phyloP scores from a whole-genome alignment of 2,797 vertebrate species.

The Podargus strigoides region DNA sequence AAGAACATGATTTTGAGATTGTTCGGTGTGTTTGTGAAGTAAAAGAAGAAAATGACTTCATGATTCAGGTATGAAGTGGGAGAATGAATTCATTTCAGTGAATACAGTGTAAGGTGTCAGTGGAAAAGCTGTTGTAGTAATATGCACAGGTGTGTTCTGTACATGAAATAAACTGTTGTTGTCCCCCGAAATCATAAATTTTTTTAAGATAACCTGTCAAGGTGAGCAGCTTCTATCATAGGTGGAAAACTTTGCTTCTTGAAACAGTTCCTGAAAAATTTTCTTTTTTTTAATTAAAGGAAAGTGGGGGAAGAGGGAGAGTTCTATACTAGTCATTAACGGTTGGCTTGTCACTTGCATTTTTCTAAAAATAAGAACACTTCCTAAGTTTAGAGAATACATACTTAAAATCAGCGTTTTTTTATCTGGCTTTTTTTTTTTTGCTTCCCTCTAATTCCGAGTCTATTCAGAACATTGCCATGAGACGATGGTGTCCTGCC shows the following conservation, averaged over 20 bases:
- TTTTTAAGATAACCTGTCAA: background rate
- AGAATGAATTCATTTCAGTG: background rate
- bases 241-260: background rate
- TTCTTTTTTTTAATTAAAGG: background rate
- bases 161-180: background rate
- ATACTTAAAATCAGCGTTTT: background rate
- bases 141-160: background rate
- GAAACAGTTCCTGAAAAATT: background rate
- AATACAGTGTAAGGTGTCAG: background rate
- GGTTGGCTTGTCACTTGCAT: background rate
- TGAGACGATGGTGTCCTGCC: background rate
- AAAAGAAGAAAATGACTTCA: conserved; percentile 97
- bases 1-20: conserved; percentile 83
- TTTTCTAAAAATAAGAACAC: background rate
- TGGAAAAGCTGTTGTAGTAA: background rate
- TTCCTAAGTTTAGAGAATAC: background rate
- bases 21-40: conserved; percentile 95
- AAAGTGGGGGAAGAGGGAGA: background rate
- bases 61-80: conserved; percentile 88
- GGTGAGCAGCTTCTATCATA: background rate
- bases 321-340: background rate
- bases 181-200: background rate
- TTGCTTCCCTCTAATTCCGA: background rate
- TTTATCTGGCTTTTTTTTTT: background rate
- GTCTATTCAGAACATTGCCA: background rate